These are phyloP conservation scores for Nomada fucata DNA, from an alignment of 2,888 invertebrate genomes.

Conservation along the genomic window DNA sequence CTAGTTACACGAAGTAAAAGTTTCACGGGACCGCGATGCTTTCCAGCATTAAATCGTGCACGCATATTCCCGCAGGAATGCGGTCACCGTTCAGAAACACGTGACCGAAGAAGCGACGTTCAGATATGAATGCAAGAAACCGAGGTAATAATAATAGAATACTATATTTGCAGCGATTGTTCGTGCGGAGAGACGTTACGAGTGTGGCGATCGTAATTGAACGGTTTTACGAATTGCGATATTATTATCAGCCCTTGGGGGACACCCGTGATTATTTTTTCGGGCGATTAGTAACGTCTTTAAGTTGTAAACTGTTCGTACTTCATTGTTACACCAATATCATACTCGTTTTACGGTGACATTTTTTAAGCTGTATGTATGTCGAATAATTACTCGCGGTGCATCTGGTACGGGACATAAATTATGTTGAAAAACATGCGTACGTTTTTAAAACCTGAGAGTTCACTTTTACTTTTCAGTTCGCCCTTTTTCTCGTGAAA, in stretches of 20 bases:
- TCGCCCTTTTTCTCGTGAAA: neutral
- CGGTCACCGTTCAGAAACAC: neutral
- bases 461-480: constrained; percentile 19
- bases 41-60: constrained; percentile 1
- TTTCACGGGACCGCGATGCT: neutral
- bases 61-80: neutral
- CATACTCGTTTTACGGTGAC: no score
- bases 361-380: no score
- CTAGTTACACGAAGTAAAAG: constrained; percentile 8
- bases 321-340: no score
- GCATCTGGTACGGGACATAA: neutral
- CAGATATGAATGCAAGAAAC: neutral
- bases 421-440: constrained; percentile 5
- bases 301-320: no score
- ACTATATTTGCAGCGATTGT: neutral
- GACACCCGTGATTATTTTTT: no score
- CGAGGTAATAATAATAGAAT: neutral
- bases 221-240: no score
- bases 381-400: no score
- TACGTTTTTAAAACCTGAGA: constrained; percentile 13
- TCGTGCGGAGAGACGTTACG: neutral
- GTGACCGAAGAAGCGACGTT: neutral
- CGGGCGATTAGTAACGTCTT: no score
- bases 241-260: no score
- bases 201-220: neutral